Percentiles rank a stretch among this genome's conserved stretches.
Evolutionary conservation across 2,888 invertebrate species (phyloP).

Genomic region (Acrobasis suavella): DNA sequence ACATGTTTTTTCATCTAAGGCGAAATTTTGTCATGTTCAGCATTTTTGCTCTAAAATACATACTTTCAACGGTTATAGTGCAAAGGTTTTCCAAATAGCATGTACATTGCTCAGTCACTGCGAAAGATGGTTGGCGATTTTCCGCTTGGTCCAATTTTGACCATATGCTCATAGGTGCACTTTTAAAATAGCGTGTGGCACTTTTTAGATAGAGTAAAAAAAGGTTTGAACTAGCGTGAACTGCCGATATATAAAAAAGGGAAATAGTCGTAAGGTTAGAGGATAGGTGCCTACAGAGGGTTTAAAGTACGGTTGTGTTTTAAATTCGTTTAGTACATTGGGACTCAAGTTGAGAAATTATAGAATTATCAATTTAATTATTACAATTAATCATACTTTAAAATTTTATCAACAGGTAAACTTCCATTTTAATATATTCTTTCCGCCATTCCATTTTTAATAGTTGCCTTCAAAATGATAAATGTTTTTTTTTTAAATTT

Average conservation of each 20-base stretch:
- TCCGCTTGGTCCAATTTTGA: slow-evolving; percentile 65
- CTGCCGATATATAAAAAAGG: slow-evolving; percentile 56
- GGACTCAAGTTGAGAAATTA: slow-evolving; percentile 22
- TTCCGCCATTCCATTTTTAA: background rate
- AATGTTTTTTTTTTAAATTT: too few relatives aligned
- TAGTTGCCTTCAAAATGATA: background rate
- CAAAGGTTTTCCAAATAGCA: slow-evolving; percentile 40
- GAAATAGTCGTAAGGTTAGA: slow-evolving; percentile 25
- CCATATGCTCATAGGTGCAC: slow-evolving; percentile 76
- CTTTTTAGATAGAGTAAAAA: slow-evolving; percentile 62
- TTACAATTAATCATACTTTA: background rate
- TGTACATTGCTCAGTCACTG: slow-evolving; percentile 59
- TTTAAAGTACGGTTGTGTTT: slow-evolving; percentile 34
- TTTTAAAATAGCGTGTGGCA: slow-evolving; percentile 62
- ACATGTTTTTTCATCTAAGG: slow-evolving; percentile 56
- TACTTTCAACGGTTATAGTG: slow-evolving; percentile 26
- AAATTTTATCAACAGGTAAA: background rate
- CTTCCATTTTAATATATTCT: background rate
- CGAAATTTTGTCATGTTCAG: slow-evolving; percentile 45
- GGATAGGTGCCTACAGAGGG: slow-evolving; percentile 28
- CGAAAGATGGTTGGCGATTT: slow-evolving; percentile 33
- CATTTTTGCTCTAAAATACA: slow-evolving; percentile 55
- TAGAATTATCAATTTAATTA: slow-evolving; percentile 12
- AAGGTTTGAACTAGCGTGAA: slow-evolving; percentile 61
- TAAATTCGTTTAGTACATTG: slow-evolving; percentile 30